Evolutionary conservation across 2,113 vertebrate species (phyloP).

Genomic region (Orientallactaga bullata): DNA sequence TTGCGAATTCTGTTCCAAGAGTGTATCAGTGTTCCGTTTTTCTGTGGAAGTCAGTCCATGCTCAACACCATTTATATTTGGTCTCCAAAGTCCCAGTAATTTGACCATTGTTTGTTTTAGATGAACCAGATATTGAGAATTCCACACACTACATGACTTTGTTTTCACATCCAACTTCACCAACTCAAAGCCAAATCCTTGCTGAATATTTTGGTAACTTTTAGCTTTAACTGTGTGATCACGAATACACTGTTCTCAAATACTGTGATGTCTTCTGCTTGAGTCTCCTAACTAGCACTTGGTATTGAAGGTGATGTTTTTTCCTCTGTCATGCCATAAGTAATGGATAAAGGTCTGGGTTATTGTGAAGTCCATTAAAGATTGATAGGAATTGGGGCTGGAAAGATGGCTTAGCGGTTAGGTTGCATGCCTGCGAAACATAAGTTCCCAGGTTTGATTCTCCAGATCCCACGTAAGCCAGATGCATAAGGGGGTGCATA

Average conservation of each 20-base stretch:
- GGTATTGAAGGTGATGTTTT: not conserved
- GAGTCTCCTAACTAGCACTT: not conserved
- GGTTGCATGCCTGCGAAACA: no score
- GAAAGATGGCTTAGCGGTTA: no score
- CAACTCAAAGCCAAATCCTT: not conserved
- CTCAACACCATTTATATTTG: slow-evolving; percentile 98
- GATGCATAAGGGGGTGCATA: no score
- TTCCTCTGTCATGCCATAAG: not conserved
- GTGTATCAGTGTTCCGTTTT: slow-evolving; percentile 99
- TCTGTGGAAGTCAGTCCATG: slow-evolving; percentile 98
- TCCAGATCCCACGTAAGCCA: no score
- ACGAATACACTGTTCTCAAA: not conserved
- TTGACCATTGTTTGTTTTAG: slow-evolving; percentile 97
- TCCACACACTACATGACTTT: no score
- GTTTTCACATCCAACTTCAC: no score
- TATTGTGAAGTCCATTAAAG: slow-evolving; percentile 21
- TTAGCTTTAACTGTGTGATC: not conserved
- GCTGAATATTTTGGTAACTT: not conserved
- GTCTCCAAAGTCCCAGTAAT: slow-evolving; percentile 97
- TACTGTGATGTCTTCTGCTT: not conserved
- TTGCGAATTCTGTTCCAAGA: slow-evolving; percentile 96
- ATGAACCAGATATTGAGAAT: slow-evolving; percentile 97
- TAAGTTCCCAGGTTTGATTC: no score
- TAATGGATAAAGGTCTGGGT: not conserved
- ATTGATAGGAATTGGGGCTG: no score